Evolutionary conservation across 1,140 invertebrate genomes (phyloP).

Genomic region (Tetragonula clypearis): DNA sequence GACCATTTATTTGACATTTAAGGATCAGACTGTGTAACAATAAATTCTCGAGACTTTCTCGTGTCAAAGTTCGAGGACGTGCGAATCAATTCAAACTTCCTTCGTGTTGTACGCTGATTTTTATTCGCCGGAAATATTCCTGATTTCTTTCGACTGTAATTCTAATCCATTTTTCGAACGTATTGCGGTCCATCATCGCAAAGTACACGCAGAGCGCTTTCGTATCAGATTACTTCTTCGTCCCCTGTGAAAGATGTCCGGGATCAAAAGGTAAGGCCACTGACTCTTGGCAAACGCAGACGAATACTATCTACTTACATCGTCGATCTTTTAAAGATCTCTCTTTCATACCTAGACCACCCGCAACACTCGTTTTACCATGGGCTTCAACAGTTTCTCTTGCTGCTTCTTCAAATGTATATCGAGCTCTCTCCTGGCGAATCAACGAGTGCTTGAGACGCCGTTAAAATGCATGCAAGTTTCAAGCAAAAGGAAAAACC

Average conservation of each 20-base stretch:
- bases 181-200: not conserved
- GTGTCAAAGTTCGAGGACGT: too few species aligned
- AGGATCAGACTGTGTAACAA: not conserved
- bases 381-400: not conserved
- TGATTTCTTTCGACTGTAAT: not conserved
- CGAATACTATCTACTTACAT: not conserved
- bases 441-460: slow-evolving; percentile 8
- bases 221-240: slow-evolving; percentile 64
- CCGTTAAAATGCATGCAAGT: not conserved
- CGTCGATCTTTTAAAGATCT: slow-evolving; percentile 49
- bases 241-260: slow-evolving; percentile 49
- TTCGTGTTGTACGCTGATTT: too few species aligned
- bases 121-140: not conserved
- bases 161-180: not conserved
- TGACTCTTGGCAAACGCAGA: not conserved
- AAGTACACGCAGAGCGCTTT: not conserved
- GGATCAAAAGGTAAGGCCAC: slow-evolving; percentile 29
- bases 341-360: slow-evolving; percentile 48
- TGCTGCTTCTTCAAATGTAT: not conserved
- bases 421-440: not conserved
- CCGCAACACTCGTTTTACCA: slow-evolving; percentile 3
- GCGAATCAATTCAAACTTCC: not conserved
- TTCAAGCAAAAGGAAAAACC: too few species aligned
- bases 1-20: too few species aligned
- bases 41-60: not conserved